A percentile compares a stretch with the other conserved stretches of the same genome.
Evolutionary conservation across 2,888 invertebrate species (phyloP).

Genomic region (Thyatira batis): DNA sequence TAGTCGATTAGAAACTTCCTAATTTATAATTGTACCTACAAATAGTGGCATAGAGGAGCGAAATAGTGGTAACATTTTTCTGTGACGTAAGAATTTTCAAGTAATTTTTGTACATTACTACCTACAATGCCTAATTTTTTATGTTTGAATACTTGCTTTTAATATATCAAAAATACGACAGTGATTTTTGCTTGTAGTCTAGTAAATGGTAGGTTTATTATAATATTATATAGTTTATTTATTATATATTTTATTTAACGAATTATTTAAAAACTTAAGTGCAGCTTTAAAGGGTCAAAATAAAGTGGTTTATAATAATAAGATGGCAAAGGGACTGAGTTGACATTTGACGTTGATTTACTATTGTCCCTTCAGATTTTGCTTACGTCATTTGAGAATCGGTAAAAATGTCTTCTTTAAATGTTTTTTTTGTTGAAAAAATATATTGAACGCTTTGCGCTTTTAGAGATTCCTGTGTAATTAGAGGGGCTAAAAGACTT

Average conservation of each 20-base stretch:
- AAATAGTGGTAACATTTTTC: too few relatives aligned
- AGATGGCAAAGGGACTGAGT: conserved; percentile 62
- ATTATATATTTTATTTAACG: background rate
- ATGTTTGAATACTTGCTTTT: too few relatives aligned
- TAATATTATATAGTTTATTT: background rate
- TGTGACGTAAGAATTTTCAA: too few relatives aligned
- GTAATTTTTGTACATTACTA: too few relatives aligned
- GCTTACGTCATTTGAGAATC: conserved; percentile 61
- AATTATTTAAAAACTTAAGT: conserved; percentile 1
- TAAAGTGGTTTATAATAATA: conserved; percentile 53
- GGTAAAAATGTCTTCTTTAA: conserved; percentile 1
- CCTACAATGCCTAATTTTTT: too few relatives aligned
- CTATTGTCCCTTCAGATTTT: conserved; percentile 65
- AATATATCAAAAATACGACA: conserved; percentile 29
- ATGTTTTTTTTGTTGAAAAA: conserved; percentile 14
- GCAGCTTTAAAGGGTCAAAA: conserved; percentile 45
- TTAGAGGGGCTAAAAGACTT: too few relatives aligned
- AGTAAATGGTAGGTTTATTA: background rate
- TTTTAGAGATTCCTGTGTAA: too few relatives aligned
- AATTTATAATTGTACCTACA: too few relatives aligned
- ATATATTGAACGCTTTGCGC: conserved; percentile 3
- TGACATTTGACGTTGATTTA: conserved; percentile 81
- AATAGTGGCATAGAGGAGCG: too few relatives aligned
- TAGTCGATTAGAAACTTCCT: too few relatives aligned
- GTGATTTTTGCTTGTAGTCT: background rate